Percentiles rank a stretch among this genome's conserved stretches.
These are phyloP conservation scores for Chamaea fasciata DNA, from an alignment of 2,113 vertebrate species.

Conservation along the genomic window DNA sequence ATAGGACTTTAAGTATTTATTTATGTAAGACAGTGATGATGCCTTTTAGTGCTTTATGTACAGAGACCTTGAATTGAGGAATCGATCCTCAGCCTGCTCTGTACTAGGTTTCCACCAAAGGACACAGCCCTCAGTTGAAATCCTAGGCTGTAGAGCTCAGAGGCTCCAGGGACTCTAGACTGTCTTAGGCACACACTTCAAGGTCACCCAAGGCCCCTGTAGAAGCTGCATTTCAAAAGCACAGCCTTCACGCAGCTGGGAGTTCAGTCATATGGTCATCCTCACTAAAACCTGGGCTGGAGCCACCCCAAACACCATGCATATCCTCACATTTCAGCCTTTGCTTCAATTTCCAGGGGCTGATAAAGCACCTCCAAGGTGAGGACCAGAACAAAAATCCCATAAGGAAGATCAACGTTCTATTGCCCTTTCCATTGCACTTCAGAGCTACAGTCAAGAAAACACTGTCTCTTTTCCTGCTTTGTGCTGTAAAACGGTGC, in stretches of 20 bases:
- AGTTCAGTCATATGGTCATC: background rate
- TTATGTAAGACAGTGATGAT: background rate
- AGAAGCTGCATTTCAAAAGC: background rate
- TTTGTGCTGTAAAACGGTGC: background rate
- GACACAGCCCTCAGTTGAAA: fast-evolving
- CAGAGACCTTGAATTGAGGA: background rate
- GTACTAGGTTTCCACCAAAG: background rate
- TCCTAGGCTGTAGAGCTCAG: background rate
- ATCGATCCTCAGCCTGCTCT: background rate
- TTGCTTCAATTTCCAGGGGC: background rate
- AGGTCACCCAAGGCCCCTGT: background rate
- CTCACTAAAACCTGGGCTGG: background rate
- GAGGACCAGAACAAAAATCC: background rate
- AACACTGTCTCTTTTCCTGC: background rate
- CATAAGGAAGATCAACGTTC: fast-evolving
- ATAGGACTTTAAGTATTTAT: background rate
- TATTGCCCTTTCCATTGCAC: background rate
- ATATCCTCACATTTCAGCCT: background rate
- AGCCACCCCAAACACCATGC: fast-evolving
- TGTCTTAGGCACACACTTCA: background rate
- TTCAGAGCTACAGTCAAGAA: background rate
- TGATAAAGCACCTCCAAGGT: background rate
- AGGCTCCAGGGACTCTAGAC: background rate
- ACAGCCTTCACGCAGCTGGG: background rate
- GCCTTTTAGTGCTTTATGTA: background rate